Percentiles rank a stretch among this genome's conserved stretches.
phyloP scores from a whole-genome alignment of 2,797 vertebrate species.

The Moxostoma hubbsi region DNA sequence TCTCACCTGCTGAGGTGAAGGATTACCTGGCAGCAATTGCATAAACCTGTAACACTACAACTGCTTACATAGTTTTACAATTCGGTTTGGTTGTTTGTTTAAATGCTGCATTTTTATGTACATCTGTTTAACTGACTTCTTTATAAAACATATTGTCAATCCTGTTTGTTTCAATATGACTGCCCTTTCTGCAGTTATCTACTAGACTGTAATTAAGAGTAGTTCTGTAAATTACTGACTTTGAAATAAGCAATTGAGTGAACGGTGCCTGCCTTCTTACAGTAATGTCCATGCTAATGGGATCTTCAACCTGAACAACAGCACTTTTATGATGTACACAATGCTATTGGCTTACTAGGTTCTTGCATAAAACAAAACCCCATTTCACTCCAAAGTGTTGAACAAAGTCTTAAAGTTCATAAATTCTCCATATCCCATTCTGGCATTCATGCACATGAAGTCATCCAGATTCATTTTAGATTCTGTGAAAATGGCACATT shows the following conservation, averaged over 20 bases:
- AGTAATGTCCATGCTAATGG: background rate
- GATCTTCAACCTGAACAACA: background rate
- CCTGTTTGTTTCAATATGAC: background rate
- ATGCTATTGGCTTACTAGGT: background rate
- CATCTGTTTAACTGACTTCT: slow-evolving; percentile 32
- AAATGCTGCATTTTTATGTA: slow-evolving; percentile 41
- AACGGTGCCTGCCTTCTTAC: background rate
- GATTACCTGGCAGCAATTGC: slow-evolving; percentile 98
- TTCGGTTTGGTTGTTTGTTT: slow-evolving; percentile 19
- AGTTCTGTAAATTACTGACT: background rate
- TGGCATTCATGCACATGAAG: slow-evolving; percentile 90
- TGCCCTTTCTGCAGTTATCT: background rate
- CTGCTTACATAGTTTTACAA: background rate
- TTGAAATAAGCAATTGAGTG: background rate
- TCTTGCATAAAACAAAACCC: background rate
- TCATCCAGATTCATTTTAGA: slow-evolving; percentile 91
- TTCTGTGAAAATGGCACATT: slow-evolving; percentile 73
- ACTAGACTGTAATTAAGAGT: background rate
- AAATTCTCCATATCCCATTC: slow-evolving; percentile 83
- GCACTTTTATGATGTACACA: background rate
- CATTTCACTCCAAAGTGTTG: slow-evolving; percentile 69
- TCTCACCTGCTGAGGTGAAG: slow-evolving; percentile 96
- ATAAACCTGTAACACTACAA: slow-evolving; percentile 61
- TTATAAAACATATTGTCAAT: slow-evolving; percentile 37
- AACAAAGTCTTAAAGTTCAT: slow-evolving; percentile 81